phyloP scores from a whole-genome alignment of 2,888 invertebrate species.

The Sarcophaga variegata region DNA sequence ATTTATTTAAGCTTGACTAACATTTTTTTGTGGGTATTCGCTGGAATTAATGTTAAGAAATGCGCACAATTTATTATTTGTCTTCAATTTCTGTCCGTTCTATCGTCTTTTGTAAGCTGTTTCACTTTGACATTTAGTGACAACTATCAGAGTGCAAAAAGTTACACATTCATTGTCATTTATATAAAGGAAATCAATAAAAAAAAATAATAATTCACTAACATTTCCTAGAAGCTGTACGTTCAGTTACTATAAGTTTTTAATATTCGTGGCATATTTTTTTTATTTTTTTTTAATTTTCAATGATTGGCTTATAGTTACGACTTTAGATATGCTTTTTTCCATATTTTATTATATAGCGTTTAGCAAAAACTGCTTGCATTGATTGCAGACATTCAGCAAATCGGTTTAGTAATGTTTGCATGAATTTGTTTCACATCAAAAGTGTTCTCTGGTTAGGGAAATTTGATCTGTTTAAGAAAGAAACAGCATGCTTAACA shows the following conservation, averaged over 20 bases:
- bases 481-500: conserved; percentile 20
- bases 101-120: conserved; percentile 32
- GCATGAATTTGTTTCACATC: conserved; percentile 43
- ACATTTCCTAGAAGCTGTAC: background rate
- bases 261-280: no score
- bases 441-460: conserved; percentile 30
- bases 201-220: conserved; percentile 1
- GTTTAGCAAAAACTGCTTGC: conserved; percentile 45
- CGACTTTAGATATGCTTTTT: conserved; percentile 34
- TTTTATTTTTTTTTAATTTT: conserved; percentile 6
- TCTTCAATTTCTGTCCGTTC: conserved; percentile 47
- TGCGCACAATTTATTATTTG: conserved; percentile 48
- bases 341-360: background rate
- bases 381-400: conserved; percentile 62
- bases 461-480: conserved; percentile 21
- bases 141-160: conserved; percentile 67
- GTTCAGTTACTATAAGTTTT: conserved; percentile 30
- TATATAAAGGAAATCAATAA: conserved; percentile 40
- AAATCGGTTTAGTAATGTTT: conserved; percentile 39
- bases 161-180: conserved; percentile 66
- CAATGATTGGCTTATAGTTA: conserved; percentile 64
- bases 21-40: no score
- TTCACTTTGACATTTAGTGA: conserved; percentile 67
- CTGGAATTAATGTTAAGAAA: background rate
- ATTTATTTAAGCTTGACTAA: no score